Percentiles rank a stretch among this genome's conserved stretches.
Conservation (phyloP, 2,888 invertebrate species). For the Phrixothrix hirtus region DNA sequence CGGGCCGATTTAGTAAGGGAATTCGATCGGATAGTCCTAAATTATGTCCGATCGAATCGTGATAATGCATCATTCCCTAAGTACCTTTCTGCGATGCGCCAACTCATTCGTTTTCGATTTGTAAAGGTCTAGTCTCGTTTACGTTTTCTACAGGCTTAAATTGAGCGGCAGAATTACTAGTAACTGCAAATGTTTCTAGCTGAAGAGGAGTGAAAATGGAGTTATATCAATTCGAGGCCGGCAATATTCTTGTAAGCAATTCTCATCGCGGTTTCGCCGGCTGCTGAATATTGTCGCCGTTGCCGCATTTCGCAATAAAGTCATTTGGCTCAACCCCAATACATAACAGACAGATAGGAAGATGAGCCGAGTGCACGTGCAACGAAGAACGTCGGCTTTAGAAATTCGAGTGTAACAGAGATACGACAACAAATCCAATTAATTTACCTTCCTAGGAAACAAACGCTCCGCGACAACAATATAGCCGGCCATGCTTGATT, state of each 20-base stretch:
- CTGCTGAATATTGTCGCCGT: conserved; percentile 35
- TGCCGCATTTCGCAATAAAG: conserved; percentile 38
- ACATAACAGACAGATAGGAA: conserved; percentile 37
- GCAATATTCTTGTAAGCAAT: conserved; percentile 35
- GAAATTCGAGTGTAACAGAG: conserved; percentile 16
- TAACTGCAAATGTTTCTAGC: conserved; percentile 4
- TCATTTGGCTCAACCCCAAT: conserved; percentile 36
- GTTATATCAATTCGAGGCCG: conserved; percentile 28
- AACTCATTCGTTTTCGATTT: conserved; percentile 17
- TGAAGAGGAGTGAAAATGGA: conserved; percentile 13
- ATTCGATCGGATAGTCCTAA: conserved; percentile 15
- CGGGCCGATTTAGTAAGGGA: conserved; percentile 21
- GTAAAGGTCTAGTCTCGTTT: conserved; percentile 8
- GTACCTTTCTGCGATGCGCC: conserved; percentile 12
- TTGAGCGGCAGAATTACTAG: conserved; percentile 19
- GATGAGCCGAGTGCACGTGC: conserved; percentile 32
- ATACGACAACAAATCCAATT: conserved; percentile 40
- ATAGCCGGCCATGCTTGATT: conserved; percentile 38
- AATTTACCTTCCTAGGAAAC: conserved; percentile 43
- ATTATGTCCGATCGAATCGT: conserved; percentile 21
- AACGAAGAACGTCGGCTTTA: conserved; percentile 10
- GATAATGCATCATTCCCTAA: conserved; percentile 18
- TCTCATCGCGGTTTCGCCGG: conserved; percentile 36
- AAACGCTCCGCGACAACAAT: conserved; percentile 42
- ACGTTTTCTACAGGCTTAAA: conserved; percentile 18